A percentile compares a stretch with the other conserved stretches of the same genome.
These are phyloP conservation scores for Stenchaetothrips biformis DNA, from an alignment of 2,888 invertebrate species.

Conservation along the genomic window DNA sequence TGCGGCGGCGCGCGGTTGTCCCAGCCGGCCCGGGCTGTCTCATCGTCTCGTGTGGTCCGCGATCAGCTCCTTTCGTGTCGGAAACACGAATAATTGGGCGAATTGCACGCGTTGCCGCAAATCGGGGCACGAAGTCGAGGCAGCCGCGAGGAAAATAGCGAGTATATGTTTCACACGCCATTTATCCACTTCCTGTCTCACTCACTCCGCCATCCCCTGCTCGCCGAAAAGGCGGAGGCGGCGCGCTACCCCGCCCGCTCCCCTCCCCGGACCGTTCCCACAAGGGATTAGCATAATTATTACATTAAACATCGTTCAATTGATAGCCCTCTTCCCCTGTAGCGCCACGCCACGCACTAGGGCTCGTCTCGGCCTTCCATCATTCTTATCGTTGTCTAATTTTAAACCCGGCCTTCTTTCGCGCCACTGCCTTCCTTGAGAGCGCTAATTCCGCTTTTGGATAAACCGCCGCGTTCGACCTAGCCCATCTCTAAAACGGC, in stretches of 20 bases:
- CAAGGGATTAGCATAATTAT: slow-evolving; percentile 25
- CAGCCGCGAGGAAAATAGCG: slow-evolving; percentile 18
- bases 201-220: background rate
- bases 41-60: too few relatives aligned
- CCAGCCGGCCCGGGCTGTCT: too few relatives aligned
- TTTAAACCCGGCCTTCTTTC: background rate
- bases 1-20: too few relatives aligned
- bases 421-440: too few relatives aligned
- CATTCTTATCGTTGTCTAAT: slow-evolving; percentile 20
- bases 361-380: background rate
- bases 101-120: too few relatives aligned
- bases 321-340: slow-evolving; percentile 8
- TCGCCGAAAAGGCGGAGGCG: background rate
- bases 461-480: too few relatives aligned
- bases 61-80: too few relatives aligned
- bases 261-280: background rate
- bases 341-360: background rate
- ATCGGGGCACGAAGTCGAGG: background rate
- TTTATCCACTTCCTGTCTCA: slow-evolving; percentile 2
- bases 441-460: too few relatives aligned
- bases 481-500: too few relatives aligned
- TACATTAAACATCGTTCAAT: slow-evolving; percentile 25
- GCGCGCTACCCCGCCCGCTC: background rate
- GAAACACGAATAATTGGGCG: too few relatives aligned
- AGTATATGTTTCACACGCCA: slow-evolving; percentile 21